phyloP scores from a whole-genome alignment of 2,888 invertebrate species.

The Diaphora mendica region DNA sequence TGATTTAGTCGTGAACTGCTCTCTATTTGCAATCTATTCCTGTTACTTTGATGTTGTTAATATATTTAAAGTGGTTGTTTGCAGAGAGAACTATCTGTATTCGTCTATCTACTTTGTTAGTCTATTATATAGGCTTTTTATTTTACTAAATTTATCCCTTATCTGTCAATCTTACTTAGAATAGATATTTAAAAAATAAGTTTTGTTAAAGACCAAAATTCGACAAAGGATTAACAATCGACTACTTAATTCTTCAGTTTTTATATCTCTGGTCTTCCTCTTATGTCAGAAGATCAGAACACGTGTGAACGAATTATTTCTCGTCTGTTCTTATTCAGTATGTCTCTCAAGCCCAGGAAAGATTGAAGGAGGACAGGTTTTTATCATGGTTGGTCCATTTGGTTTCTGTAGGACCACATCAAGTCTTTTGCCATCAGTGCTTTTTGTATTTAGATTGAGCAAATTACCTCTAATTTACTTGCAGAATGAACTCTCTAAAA shows the following conservation, averaged over 20 bases:
- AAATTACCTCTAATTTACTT: not conserved
- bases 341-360: not conserved
- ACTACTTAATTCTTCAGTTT: too few species aligned
- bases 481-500: not conserved
- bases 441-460: too few species aligned
- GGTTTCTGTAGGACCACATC: too few species aligned
- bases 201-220: too few species aligned
- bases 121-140: not conserved
- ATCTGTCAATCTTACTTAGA: not conserved
- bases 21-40: slow-evolving; percentile 42
- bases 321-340: not conserved
- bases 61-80: slow-evolving; percentile 16
- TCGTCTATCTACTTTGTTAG: not conserved
- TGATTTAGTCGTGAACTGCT: slow-evolving; percentile 63
- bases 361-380: too few species aligned
- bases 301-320: not conserved
- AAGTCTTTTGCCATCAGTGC: too few species aligned
- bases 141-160: not conserved
- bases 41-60: slow-evolving; percentile 37
- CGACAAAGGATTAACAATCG: too few species aligned
- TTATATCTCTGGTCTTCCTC: too few species aligned
- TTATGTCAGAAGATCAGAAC: too few species aligned
- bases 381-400: not conserved
- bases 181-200: not conserved
- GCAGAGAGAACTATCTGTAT: not conserved